Conservation (phyloP, 2,888 invertebrate species). For the Heliconius cydno region DNA sequence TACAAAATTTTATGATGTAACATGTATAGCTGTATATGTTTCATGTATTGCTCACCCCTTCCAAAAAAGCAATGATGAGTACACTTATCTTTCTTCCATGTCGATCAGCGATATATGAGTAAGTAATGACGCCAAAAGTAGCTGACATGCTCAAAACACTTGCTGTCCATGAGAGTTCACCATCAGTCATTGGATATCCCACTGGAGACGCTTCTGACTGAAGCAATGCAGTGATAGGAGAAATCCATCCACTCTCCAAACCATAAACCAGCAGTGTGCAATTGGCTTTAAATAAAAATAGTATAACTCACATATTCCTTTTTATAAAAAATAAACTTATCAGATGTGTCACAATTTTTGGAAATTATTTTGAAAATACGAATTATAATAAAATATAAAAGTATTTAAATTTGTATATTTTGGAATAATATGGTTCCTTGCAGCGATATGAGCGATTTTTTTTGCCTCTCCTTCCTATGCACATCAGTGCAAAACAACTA, state of each 20-base stretch:
- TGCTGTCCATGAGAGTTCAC: slow-evolving; percentile 66
- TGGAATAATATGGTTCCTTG: too few species aligned
- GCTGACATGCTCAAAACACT: slow-evolving; percentile 67
- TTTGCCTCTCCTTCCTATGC: too few species aligned
- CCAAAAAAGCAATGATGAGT: slow-evolving; percentile 60
- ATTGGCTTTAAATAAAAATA: slow-evolving; percentile 6
- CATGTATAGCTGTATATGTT: too few species aligned
- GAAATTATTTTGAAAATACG: too few species aligned
- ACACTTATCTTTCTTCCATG: slow-evolving; percentile 71
- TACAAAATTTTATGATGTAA: too few species aligned
- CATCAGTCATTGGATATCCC: slow-evolving; percentile 58
- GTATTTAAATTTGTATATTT: too few species aligned
- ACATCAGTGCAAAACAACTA: too few species aligned
- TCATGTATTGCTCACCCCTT: slow-evolving; percentile 15
- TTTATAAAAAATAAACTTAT: too few species aligned
- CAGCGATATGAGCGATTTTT: too few species aligned
- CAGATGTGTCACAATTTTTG: too few species aligned
- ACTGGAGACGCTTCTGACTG: slow-evolving; percentile 58
- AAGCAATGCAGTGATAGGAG: slow-evolving; percentile 65
- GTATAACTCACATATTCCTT: not conserved
- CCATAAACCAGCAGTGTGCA: slow-evolving; percentile 18
- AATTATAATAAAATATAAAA: too few species aligned
- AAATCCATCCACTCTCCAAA: slow-evolving; percentile 62
- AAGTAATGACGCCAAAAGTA: slow-evolving; percentile 65
- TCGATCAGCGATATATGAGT: slow-evolving; percentile 66